phyloP scores from a whole-genome alignment of 2,888 invertebrate genomes.

The Portevinia maculata region DNA sequence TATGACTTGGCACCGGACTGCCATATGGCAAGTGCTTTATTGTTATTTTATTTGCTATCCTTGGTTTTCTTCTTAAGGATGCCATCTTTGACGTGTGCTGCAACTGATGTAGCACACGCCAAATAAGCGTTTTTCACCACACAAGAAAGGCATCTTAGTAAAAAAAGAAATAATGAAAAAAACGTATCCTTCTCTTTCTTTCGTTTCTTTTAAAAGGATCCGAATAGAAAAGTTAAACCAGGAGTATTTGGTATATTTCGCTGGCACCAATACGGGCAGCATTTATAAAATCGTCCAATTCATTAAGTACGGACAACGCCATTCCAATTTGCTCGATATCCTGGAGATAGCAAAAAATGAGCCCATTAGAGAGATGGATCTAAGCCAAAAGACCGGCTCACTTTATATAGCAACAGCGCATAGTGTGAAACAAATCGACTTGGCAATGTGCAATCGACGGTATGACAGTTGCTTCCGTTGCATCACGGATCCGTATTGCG shows the following conservation, averaged over 20 bases:
- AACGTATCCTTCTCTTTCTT: constrained; percentile 26
- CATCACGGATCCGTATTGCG: constrained; percentile 97
- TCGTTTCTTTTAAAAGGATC: constrained; percentile 77
- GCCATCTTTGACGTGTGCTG: constrained; percentile 20
- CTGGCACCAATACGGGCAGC: constrained; percentile 92
- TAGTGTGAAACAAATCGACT: constrained; percentile 93
- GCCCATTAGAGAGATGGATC: constrained; percentile 93
- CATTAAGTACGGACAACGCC: constrained; percentile 90
- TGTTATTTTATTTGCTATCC: constrained; percentile 49
- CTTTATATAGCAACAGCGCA: constrained; percentile 95
- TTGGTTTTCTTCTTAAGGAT: constrained; percentile 24
- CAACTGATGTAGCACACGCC: constrained; percentile 47
- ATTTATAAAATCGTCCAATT: constrained; percentile 98
- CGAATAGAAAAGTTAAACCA: constrained; percentile 83
- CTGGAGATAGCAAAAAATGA: constrained; percentile 95
- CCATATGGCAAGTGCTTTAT: constrained; percentile 21
- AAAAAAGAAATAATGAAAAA: constrained; percentile 16
- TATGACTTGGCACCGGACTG: constrained; percentile 61
- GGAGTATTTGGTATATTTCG: constrained; percentile 95
- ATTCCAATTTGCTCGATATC: constrained; percentile 93
- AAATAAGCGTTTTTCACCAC: constrained; percentile 46
- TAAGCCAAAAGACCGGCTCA: constrained; percentile 93
- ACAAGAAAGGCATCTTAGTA: not conserved
- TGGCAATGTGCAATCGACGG: constrained; percentile 94
- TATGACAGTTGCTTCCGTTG: constrained; percentile 97